Evolutionary conservation across 2,797 vertebrate species (phyloP).

Genomic region (Amblyraja radiata): DNA sequence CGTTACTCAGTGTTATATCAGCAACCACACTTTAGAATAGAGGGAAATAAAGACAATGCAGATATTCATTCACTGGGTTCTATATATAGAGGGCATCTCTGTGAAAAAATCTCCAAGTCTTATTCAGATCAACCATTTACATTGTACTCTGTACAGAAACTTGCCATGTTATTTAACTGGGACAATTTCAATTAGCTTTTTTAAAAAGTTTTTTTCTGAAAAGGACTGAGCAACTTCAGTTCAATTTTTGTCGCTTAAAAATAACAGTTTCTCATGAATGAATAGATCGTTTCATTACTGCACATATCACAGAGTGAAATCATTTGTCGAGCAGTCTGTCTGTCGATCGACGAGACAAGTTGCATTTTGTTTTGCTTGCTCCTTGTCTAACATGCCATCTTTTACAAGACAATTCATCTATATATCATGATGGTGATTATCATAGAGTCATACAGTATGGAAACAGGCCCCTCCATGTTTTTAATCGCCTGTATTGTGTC

Average conservation of each 20-base stretch:
- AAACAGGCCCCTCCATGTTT: background rate
- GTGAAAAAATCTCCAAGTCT: background rate
- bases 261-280: background rate
- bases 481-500: background rate
- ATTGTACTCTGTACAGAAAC: background rate
- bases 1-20: background rate
- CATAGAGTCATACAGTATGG: too few relatives aligned
- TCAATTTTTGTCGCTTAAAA: background rate
- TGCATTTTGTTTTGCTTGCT: background rate
- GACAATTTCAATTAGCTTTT: background rate
- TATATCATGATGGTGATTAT: background rate
- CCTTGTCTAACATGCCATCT: background rate
- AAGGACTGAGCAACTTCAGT: background rate
- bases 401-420: background rate
- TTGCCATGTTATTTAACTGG: background rate
- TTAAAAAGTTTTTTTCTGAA: background rate
- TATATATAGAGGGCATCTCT: background rate
- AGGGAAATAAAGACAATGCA: background rate
- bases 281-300: background rate
- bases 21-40: background rate
- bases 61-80: slow-evolving; percentile 1
- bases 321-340: background rate
- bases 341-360: background rate
- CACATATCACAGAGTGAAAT: background rate
- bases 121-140: background rate